These are phyloP conservation scores for Lepidonotus clava DNA, from an alignment of 2,888 invertebrate genomes.

Conservation along the genomic window DNA sequence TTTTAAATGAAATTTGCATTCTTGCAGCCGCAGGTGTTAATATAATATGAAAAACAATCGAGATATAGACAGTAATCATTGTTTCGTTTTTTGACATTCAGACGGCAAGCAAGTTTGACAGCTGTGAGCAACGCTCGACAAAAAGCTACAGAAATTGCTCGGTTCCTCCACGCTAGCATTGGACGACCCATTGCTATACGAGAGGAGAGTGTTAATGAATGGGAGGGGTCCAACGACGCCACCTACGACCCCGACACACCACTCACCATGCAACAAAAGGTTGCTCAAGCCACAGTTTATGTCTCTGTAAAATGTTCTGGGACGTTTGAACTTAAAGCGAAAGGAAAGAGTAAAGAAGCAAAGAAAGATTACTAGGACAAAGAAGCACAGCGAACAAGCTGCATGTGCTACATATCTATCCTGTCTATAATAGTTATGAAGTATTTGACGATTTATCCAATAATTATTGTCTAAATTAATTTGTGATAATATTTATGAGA, in stretches of 20 bases:
- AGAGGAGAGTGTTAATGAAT: constrained; percentile 73
- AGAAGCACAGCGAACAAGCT: not conserved
- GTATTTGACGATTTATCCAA: not conserved
- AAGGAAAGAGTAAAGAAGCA: constrained; percentile 68
- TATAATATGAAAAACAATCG: not conserved
- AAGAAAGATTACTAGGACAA: constrained; percentile 7
- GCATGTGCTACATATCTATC: not conserved
- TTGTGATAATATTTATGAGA: no score
- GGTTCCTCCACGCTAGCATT: constrained; percentile 72
- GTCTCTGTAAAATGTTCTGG: constrained; percentile 73
- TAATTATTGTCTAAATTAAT: no score
- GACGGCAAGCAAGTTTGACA: constrained; percentile 74
- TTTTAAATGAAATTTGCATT: not conserved
- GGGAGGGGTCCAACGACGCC: constrained; percentile 68
- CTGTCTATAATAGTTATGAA: not conserved
- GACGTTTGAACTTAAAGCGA: constrained; percentile 74
- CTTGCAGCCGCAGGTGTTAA: not conserved
- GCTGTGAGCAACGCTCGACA: constrained; percentile 77
- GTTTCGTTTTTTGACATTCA: constrained; percentile 59
- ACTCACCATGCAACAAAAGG: constrained; percentile 71
- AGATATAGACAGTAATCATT: no score
- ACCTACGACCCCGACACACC: constrained; percentile 66
- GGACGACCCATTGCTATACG: constrained; percentile 71
- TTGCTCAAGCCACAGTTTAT: constrained; percentile 71
- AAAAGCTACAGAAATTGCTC: constrained; percentile 77